A percentile compares a stretch with the other conserved stretches of the same genome.
Conservation (phyloP, 2,888 invertebrate species). For the Drosophila acutilabella region DNA sequence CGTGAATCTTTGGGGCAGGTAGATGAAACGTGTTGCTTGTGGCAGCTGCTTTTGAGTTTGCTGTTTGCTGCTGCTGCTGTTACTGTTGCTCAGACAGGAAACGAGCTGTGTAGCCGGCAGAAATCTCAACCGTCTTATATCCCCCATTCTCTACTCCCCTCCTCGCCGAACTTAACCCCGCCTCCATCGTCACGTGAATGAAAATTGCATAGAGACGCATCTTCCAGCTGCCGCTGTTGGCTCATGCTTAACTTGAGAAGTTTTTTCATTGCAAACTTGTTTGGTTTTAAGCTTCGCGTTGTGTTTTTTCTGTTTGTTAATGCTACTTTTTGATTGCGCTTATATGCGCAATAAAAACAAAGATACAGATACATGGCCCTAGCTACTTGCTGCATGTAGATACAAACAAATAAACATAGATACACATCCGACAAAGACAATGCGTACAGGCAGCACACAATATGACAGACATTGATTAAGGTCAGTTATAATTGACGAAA, state of each 20-base stretch:
- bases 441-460: constrained; percentile 40
- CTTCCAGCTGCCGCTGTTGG: constrained; percentile 55
- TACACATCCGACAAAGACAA: constrained; percentile 5
- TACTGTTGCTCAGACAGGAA: constrained; percentile 74
- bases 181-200: constrained; percentile 68
- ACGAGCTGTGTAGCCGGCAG: constrained; percentile 64
- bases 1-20: constrained; percentile 67
- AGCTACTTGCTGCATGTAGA: background rate
- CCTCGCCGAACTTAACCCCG: background rate
- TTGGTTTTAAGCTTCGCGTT: constrained; percentile 38
- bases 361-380: constrained; percentile 39
- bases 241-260: constrained; percentile 63
- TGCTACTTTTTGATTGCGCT: constrained; percentile 55
- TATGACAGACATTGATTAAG: constrained; percentile 68
- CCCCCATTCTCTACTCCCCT: background rate
- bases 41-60: constrained; percentile 37
- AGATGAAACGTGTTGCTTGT: constrained; percentile 37
- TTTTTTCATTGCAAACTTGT: constrained; percentile 74
- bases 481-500: constrained; percentile 70
- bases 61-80: constrained; percentile 52
- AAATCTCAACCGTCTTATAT: constrained; percentile 20
- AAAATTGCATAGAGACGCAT: constrained; percentile 64
- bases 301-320: constrained; percentile 29
- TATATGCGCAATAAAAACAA: constrained; percentile 25
- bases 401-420: background rate